Conservation (phyloP, 2,113 vertebrate species). For the Lampris incognitus region DNA sequence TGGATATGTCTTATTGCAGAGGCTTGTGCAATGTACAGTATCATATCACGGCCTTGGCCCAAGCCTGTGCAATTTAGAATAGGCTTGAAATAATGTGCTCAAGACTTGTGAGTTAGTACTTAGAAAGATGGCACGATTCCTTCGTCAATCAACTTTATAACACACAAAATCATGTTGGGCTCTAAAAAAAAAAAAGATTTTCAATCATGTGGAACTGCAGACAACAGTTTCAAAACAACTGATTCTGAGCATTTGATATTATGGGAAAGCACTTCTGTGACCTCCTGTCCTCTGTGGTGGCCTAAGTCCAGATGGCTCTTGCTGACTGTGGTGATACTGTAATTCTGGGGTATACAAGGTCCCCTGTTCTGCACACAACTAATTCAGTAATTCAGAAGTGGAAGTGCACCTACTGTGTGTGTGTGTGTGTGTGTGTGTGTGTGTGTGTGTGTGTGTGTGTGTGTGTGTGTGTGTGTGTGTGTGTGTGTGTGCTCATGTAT, state of each 20-base stretch:
- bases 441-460: conserved; percentile 5
- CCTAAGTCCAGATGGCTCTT: background rate
- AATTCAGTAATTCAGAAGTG: background rate
- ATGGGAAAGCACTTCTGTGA: conserved; percentile 14
- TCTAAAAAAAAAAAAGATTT: too few relatives aligned
- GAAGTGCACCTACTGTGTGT: conserved; percentile 8
- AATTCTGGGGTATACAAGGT: background rate
- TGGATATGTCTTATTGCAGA: background rate
- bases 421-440: conserved; percentile 30
- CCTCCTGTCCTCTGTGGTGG: conserved; percentile 14
- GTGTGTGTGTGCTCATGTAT: conserved; percentile 13
- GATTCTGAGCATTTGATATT: background rate
- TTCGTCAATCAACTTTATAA: too few relatives aligned
- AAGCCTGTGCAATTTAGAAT: too few relatives aligned
- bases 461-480: conserved; percentile 34
- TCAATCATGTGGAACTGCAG: background rate
- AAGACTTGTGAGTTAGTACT: background rate
- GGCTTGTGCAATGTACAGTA: background rate
- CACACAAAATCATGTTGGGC: too few relatives aligned
- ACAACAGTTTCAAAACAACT: conserved; percentile 4
- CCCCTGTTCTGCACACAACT: background rate
- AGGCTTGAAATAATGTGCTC: too few relatives aligned
- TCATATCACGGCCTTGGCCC: too few relatives aligned
- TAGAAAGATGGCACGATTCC: too few relatives aligned
- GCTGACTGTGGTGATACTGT: background rate